Evolutionary conservation across 35 echinoderm and acorn worm species (phyloP).

Genomic region (Lytechinus variegatus): DNA sequence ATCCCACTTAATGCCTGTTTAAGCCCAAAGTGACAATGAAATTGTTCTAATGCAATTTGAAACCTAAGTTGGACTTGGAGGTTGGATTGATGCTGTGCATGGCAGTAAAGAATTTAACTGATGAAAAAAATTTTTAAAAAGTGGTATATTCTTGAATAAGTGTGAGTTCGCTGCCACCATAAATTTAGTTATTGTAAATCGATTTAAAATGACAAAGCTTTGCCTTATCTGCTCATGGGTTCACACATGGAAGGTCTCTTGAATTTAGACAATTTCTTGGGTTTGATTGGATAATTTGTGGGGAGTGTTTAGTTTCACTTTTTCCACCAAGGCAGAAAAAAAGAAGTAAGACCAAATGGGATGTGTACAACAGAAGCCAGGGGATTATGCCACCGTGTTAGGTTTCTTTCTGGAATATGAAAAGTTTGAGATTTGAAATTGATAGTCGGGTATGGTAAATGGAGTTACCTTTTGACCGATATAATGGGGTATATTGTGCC

Average conservation of each 20-base stretch:
- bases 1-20: background rate
- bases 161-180: background rate
- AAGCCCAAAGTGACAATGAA: background rate
- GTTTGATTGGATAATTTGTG: conserved; percentile 9
- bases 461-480: conserved; percentile 17
- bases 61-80: background rate
- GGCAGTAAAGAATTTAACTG: background rate
- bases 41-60: background rate
- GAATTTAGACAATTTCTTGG: background rate
- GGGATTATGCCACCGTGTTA: background rate
- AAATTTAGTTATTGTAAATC: background rate
- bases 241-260: background rate
- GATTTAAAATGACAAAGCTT: background rate
- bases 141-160: background rate
- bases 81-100: background rate
- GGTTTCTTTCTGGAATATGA: background rate
- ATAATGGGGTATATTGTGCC: background rate
- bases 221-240: background rate
- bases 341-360: background rate
- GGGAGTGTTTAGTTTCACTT: background rate
- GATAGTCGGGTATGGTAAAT: background rate
- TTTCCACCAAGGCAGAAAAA: background rate
- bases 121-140: background rate
- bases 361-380: background rate
- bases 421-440: background rate